phyloP scores from a whole-genome alignment of 1,140 invertebrate species.

The Drosophila dunni region DNA sequence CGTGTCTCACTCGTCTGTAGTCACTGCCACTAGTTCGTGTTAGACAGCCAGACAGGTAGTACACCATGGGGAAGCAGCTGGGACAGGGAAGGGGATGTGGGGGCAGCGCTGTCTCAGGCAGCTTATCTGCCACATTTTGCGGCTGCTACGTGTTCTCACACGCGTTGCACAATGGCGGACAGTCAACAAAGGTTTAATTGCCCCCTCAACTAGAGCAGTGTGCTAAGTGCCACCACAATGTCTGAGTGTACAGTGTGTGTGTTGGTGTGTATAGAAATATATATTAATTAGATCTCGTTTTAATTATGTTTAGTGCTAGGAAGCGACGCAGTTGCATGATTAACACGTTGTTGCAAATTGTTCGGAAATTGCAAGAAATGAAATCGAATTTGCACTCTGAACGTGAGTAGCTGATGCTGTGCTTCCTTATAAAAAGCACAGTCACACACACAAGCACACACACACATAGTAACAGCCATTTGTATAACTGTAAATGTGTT shows the following conservation, averaged over 20 bases:
- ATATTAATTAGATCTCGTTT: slow-evolving; percentile 23
- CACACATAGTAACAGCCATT: neutral
- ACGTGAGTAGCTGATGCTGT: slow-evolving; percentile 23
- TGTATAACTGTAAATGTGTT: slow-evolving; percentile 7
- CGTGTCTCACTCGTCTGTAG: too few species aligned
- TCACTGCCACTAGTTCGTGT: too few species aligned
- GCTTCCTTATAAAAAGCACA: slow-evolving; percentile 47
- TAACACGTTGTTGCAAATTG: slow-evolving; percentile 61
- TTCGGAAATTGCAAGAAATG: slow-evolving; percentile 39
- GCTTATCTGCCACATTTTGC: slow-evolving; percentile 66
- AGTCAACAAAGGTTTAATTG: slow-evolving; percentile 58
- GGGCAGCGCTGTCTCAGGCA: slow-evolving; percentile 19
- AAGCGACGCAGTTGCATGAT: slow-evolving; percentile 37
- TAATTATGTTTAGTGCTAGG: slow-evolving; percentile 15
- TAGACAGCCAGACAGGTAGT: slow-evolving; percentile 3
- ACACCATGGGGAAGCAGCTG: too few species aligned
- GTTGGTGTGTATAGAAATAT: slow-evolving; percentile 7
- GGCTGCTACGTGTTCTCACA: slow-evolving; percentile 64
- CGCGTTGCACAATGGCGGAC: slow-evolving; percentile 58
- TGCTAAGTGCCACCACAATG: slow-evolving; percentile 10
- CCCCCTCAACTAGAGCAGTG: slow-evolving; percentile 53
- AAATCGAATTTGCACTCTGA: slow-evolving; percentile 17
- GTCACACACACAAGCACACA: neutral
- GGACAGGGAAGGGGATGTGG: neutral
- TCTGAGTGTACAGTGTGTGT: neutral